These are phyloP conservation scores for Squalus acanthias DNA, from an alignment of 2,797 vertebrate genomes.

Conservation along the genomic window DNA sequence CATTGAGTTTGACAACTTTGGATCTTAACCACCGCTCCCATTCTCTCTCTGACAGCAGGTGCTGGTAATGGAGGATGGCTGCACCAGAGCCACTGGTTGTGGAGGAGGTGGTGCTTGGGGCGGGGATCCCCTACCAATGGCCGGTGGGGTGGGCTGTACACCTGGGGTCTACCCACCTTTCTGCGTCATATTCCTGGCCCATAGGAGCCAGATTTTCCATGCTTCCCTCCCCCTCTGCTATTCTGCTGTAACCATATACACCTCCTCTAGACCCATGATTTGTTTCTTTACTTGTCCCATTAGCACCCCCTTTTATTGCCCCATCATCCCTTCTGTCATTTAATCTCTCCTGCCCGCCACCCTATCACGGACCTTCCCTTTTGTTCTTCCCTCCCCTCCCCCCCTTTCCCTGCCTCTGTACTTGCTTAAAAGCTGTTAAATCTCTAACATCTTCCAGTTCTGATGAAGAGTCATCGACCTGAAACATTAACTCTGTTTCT, in stretches of 20 bases:
- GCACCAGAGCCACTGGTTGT: too few species aligned
- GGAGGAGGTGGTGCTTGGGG: not conserved
- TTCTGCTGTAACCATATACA: not conserved
- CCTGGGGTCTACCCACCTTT: not conserved
- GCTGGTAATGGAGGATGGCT: too few species aligned
- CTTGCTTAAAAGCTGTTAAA: too few species aligned
- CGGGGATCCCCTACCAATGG: not conserved
- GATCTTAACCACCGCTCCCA: too few species aligned
- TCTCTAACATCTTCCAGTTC: too few species aligned
- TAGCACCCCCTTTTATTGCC: not conserved
- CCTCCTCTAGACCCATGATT: not conserved
- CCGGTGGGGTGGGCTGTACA: too few species aligned
- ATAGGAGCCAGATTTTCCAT: not conserved
- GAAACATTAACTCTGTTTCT: too few species aligned
- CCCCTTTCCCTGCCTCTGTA: too few species aligned
- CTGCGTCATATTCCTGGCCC: not conserved
- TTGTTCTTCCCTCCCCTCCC: too few species aligned
- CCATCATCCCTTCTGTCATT: not conserved
- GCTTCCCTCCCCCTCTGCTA: not conserved
- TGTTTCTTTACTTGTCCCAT: not conserved
- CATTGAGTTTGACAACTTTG: not conserved
- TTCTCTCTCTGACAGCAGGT: too few species aligned
- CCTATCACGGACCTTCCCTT: too few species aligned
- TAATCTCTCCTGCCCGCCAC: not conserved
- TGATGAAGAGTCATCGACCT: too few species aligned